Conservation (phyloP, 2,888 invertebrate genomes). For the Parnassius orleans region DNA sequence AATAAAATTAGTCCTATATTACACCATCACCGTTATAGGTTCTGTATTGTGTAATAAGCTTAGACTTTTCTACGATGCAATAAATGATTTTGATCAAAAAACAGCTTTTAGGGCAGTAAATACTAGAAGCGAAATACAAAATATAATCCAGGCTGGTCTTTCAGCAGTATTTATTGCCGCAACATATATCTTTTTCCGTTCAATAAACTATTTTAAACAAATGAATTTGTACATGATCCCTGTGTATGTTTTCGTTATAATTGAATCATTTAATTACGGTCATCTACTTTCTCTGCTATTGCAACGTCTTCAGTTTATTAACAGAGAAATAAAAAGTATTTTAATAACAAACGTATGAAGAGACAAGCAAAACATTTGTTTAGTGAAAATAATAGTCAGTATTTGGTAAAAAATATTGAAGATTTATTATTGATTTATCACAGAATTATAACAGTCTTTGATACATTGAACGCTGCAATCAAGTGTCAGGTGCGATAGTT, state of each 20-base stretch:
- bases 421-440: constrained; percentile 6
- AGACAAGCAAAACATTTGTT: neutral
- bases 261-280: constrained; percentile 8
- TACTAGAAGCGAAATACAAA: neutral
- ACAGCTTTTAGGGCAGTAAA: neutral
- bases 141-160: neutral
- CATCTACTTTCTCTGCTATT: constrained; percentile 7
- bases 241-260: neutral
- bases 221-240: neutral
- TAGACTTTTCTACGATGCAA: constrained; percentile 1
- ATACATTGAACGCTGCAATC: constrained; percentile 12
- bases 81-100: constrained; percentile 10
- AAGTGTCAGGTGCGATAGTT: constrained; percentile 5
- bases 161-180: neutral
- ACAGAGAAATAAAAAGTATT: neutral
- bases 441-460: constrained; percentile 2
- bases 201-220: neutral
- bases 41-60: constrained; percentile 4
- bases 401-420: neutral
- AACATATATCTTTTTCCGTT: neutral
- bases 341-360: neutral
- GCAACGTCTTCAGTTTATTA: constrained; percentile 5
- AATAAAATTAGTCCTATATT: neutral
- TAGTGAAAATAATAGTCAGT: neutral
- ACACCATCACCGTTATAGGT: neutral